Evolutionary conservation across 2,797 vertebrate species (phyloP), one percentile per base, ranked within the genome.

Genomic region (Adelosebastes latens): DNA sequence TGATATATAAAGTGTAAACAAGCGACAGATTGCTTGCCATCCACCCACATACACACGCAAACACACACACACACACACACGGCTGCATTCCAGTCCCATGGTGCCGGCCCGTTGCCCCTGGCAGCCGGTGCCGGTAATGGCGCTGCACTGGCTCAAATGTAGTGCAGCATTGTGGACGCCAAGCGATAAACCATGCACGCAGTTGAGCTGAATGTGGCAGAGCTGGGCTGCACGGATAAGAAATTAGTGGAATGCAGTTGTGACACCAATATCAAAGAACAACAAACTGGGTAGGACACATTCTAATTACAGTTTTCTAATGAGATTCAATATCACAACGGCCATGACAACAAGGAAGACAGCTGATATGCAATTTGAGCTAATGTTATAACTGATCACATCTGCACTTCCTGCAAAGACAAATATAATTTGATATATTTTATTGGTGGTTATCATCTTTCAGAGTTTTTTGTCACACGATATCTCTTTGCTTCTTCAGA

Each of bases 1-100:
- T 88, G 90, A 91, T 89, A 89, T 88, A 88, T 87, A 88, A 92
- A 89, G 87, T 88, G 90, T 92, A 92, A 93, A 95, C 89, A 93
- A 88, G 86, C 77, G 78, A 94, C 92, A 94, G 93, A 94, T 93
- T 94, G 91, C 79, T 80, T 79, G 76, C 82, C 88, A 87, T 80
- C 79, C 85, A 87, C 81, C 73, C 77, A 72, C 77, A 79, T 63
- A 68, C 81, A 75, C 67, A 53, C 83, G 55, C 74, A 71, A 42
- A 77, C 46, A 36, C 77, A 75, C 80, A 42, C 70, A 66, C 70
- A 60, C 81, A 84, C 65, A 83, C 68, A 79, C 24, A 49, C 65
- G 82, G 80, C 85, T 79, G 74, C 87, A 82, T 84, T 92, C 91
- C 89, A 92, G 78, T 90, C 77, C 91, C 29, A 4, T 53, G 25